phyloP scores from a whole-genome alignment of 30 jellyfish, hydroid and myxozoan species.

The Haliclystus octoradiatus region DNA sequence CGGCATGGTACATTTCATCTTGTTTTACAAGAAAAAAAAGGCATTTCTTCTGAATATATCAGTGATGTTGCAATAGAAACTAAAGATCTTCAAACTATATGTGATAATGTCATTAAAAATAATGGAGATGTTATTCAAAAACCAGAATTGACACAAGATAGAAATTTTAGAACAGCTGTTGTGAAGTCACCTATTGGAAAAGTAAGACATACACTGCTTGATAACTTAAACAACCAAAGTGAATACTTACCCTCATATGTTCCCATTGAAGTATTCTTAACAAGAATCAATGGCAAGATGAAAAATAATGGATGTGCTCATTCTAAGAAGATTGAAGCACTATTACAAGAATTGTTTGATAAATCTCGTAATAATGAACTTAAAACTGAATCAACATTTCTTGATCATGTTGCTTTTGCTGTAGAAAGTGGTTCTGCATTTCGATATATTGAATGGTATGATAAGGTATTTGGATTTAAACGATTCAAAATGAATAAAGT shows the following conservation, averaged over 20 bases:
- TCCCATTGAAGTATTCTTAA: background rate
- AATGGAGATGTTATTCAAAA: constrained; percentile 8
- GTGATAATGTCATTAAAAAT: constrained; percentile 10
- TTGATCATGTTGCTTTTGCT: constrained; percentile 78
- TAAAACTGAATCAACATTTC: background rate
- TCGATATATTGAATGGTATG: constrained; percentile 57
- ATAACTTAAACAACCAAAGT: constrained; percentile 42
- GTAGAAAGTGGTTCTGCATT: constrained; percentile 45
- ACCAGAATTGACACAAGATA: background rate
- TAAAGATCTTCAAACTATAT: constrained; percentile 15
- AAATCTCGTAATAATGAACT: background rate
- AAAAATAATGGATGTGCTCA: background rate
- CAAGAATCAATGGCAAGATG: background rate
- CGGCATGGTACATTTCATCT: constrained; percentile 21
- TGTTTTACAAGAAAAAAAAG: constrained; percentile 31
- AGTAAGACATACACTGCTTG: constrained; percentile 40
- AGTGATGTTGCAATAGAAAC: constrained; percentile 69
- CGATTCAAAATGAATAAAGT: constrained; percentile 38
- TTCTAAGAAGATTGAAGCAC: background rate
- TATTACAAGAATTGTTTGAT: no score
- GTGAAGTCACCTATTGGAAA: constrained; percentile 73
- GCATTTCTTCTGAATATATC: constrained; percentile 26
- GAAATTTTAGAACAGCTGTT: constrained; percentile 15
- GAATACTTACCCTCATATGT: constrained; percentile 56
- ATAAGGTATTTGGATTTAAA: constrained; percentile 18